A percentile compares a stretch with the other conserved stretches of the same genome.
Evolutionary conservation across 2,888 invertebrate genomes (phyloP).

Genomic region (Automeris io): DNA sequence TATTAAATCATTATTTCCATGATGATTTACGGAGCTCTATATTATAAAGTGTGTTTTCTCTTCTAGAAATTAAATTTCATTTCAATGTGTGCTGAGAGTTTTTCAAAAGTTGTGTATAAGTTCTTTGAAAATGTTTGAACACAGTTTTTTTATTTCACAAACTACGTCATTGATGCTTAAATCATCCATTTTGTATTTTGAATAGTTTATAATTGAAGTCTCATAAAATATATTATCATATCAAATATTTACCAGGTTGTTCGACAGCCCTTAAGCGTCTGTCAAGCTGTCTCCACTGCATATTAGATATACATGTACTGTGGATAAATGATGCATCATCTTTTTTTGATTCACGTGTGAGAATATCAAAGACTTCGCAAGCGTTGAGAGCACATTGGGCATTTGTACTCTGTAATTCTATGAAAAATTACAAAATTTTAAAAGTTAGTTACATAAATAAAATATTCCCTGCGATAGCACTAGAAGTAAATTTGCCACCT

Average conservation of each 20-base stretch:
- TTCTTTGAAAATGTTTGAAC: too few relatives aligned
- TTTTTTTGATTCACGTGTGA: slow-evolving; percentile 30
- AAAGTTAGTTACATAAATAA: neutral
- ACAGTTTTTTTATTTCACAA: too few relatives aligned
- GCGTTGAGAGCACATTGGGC: slow-evolving; percentile 66
- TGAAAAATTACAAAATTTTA: slow-evolving; percentile 7
- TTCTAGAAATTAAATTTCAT: too few relatives aligned
- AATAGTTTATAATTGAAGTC: too few relatives aligned
- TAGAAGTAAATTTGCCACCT: neutral
- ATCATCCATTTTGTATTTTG: too few relatives aligned
- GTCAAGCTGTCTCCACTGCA: slow-evolving; percentile 76
- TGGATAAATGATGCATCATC: slow-evolving; percentile 24
- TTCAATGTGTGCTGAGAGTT: too few relatives aligned
- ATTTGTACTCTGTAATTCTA: slow-evolving; percentile 29
- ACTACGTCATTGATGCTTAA: too few relatives aligned
- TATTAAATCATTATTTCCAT: too few relatives aligned
- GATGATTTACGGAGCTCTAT: too few relatives aligned
- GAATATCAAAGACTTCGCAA: slow-evolving; percentile 71
- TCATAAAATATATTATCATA: too few relatives aligned
- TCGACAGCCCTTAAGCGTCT: slow-evolving; percentile 81
- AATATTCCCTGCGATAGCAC: neutral
- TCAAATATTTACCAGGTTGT: slow-evolving; percentile 78
- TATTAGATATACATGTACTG: slow-evolving; percentile 47
- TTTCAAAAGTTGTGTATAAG: too few relatives aligned
- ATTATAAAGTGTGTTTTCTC: too few relatives aligned